A percentile compares a stretch with the other conserved stretches of the same genome.
Evolutionary conservation across 2,113 vertebrate genomes (phyloP).

Genomic region (Harpagus bidentatus): DNA sequence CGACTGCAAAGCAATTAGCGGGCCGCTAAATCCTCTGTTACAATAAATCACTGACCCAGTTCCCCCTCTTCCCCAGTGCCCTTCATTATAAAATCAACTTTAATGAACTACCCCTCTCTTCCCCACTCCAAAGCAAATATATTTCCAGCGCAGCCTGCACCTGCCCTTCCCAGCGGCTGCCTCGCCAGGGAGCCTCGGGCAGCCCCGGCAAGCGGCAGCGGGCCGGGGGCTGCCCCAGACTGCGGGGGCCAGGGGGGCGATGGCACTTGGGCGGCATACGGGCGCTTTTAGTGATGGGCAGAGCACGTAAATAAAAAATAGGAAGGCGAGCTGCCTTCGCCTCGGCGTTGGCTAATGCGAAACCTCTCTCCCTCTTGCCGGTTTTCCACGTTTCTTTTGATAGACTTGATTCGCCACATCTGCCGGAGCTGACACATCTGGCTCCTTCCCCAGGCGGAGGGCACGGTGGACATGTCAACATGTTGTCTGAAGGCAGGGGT

Average conservation of each 20-base stretch:
- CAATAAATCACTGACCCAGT: constrained; percentile 61
- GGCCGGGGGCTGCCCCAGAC: not conserved
- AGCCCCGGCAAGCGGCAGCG: not conserved
- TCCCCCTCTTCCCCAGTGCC: constrained; percentile 32
- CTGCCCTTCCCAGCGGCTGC: constrained; percentile 15
- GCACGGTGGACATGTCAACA: not conserved
- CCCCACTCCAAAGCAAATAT: not conserved
- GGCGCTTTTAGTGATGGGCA: not conserved
- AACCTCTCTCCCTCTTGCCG: not conserved
- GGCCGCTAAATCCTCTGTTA: constrained; percentile 20
- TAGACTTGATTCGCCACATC: not conserved
- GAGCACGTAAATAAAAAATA: not conserved
- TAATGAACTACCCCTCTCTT: constrained; percentile 44
- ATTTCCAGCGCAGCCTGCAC: constrained; percentile 29
- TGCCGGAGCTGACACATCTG: constrained; percentile 16
- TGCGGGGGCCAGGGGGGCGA: not conserved
- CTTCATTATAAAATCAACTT: constrained; percentile 59
- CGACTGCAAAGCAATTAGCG: constrained; percentile 63
- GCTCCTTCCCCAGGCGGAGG: not conserved
- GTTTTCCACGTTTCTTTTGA: not conserved
- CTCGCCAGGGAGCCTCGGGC: not conserved
- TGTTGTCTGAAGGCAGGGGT: not conserved
- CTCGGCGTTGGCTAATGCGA: not conserved
- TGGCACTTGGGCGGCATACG: rapidly evolving
- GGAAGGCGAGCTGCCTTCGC: not conserved